A percentile compares a stretch with the other conserved stretches of the same genome.
Evolutionary conservation across 2,797 vertebrate genomes (phyloP).

Genomic region (Thripadectes ignobilis): DNA sequence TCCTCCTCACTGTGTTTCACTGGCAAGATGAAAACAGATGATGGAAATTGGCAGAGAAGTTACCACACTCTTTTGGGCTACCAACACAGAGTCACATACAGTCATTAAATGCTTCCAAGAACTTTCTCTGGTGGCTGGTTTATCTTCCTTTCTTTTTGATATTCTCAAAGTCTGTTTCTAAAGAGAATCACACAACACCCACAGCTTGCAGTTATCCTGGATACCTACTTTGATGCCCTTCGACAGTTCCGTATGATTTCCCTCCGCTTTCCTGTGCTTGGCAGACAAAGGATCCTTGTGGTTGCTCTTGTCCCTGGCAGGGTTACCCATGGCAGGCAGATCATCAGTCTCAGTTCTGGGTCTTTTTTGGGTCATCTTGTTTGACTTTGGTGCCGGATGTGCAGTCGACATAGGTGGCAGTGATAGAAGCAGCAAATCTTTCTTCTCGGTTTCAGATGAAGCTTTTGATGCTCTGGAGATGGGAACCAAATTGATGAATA

Average conservation of each 20-base stretch:
- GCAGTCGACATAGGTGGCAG: not conserved
- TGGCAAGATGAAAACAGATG: not conserved
- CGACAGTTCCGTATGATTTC: conserved; percentile 59
- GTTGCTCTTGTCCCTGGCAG: conserved; percentile 49
- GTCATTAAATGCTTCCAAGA: not conserved
- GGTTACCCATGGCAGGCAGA: conserved; percentile 9
- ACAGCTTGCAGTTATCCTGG: rapidly evolving
- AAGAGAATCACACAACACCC: not conserved
- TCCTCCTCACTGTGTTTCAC: not conserved
- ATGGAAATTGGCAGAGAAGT: not conserved
- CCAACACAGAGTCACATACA: not conserved
- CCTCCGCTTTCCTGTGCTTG: conserved; percentile 82
- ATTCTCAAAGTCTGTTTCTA: not conserved
- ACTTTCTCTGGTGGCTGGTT: not conserved
- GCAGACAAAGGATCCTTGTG: conserved; percentile 49
- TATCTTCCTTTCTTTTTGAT: not conserved
- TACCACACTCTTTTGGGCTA: not conserved
- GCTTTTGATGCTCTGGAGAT: conserved; percentile 60
- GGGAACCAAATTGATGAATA: not conserved
- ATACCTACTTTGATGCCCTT: conserved; percentile 78
- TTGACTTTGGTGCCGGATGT: conserved; percentile 55
- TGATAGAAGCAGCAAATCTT: conserved; percentile 62
- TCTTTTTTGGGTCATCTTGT: conserved; percentile 72
- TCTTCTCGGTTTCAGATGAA: conserved; percentile 65
- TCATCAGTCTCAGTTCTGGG: conserved; percentile 33